phyloP scores from a whole-genome alignment of 2,888 invertebrate species.

The Pterostichus niger region DNA sequence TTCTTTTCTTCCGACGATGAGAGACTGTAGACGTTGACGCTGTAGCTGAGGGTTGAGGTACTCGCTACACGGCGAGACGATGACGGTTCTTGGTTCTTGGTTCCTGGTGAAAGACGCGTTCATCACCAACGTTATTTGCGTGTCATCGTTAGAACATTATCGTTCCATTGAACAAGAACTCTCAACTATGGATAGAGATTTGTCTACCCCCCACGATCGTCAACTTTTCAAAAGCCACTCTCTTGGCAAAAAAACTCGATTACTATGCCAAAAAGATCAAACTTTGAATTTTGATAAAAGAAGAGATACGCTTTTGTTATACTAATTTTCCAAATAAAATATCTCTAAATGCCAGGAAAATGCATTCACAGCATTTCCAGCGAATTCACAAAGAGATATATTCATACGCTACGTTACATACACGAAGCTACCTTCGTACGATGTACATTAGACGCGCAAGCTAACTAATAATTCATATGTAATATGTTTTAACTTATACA shows the following conservation, averaged over 20 bases:
- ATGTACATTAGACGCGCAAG: slow-evolving; percentile 6
- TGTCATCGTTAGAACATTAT: slow-evolving; percentile 58
- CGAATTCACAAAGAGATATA: background rate
- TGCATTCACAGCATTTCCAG: background rate
- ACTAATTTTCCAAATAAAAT: slow-evolving; percentile 26
- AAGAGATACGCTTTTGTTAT: slow-evolving; percentile 28
- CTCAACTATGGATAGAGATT: slow-evolving; percentile 38
- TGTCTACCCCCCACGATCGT: slow-evolving; percentile 25
- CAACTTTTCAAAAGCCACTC: slow-evolving; percentile 39
- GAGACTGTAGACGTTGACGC: slow-evolving; percentile 23
- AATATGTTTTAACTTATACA: slow-evolving; percentile 21
- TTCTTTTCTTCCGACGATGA: slow-evolving; percentile 36
- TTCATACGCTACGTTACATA: too few species aligned
- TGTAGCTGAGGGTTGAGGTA: background rate
- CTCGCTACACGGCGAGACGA: background rate
- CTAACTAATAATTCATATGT: slow-evolving; percentile 25
- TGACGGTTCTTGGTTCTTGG: background rate
- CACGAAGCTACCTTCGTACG: background rate
- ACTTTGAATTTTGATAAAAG: slow-evolving; percentile 9
- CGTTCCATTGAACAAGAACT: slow-evolving; percentile 41
- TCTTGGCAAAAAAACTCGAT: slow-evolving; percentile 16
- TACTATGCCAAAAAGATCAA: slow-evolving; percentile 6
- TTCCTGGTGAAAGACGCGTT: background rate
- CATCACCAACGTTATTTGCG: slow-evolving; percentile 52
- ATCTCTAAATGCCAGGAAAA: background rate